Base-by-base conservation (phyloP, 2,797 vertebrate species). In the Nasua narica region DNA sequence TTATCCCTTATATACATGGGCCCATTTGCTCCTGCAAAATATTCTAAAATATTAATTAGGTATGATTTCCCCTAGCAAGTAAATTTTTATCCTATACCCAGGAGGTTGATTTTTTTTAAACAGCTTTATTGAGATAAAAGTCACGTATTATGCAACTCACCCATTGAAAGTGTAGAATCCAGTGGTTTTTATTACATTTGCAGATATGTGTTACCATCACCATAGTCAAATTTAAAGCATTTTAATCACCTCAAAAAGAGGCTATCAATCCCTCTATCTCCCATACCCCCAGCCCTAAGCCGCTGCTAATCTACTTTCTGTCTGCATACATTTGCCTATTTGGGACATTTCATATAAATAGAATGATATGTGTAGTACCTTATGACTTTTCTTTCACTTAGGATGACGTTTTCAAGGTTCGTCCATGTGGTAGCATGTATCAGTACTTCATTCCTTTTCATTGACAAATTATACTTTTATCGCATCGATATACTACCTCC, bases 241-340 rank as follows among this genome's bases (percentile, higher is more conserved):
- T 90, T 88, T 81, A 72, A n/a, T 89, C 18, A 48, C 19, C 78
- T 90, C 40, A 65, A 19, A 95, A 94, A 83, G 40, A 90, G 70
- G 27, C 46, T 58, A 5, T 40, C 70, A 74, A 21, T 7, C 8
- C 1, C 9, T 88, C 18, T 27, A 4, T 29, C 25, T 88, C 14
- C 15, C 14, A 69, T 21, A 82, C 0, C 0, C 5, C 1, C 4
- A 37, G 29, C 19, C 19, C 58, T 78, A 84, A 48, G 12, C 46
- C 56, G n/a, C 35, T 37, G 10, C 43, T 46, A 29, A 48, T 27
- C 29, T 67, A 46, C 7, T 40, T 67, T 72, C 37, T 70, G 2
- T 70, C 50, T 52, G 0, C 43, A 50, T 67, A 76, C 56, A 48
- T 79, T 90, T 92, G 9, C 25, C 52, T 92, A 19, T 48, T 85